Base-by-base conservation (phyloP, 1,140 invertebrate genomes). In the Elymnias hypermnestra region DNA sequence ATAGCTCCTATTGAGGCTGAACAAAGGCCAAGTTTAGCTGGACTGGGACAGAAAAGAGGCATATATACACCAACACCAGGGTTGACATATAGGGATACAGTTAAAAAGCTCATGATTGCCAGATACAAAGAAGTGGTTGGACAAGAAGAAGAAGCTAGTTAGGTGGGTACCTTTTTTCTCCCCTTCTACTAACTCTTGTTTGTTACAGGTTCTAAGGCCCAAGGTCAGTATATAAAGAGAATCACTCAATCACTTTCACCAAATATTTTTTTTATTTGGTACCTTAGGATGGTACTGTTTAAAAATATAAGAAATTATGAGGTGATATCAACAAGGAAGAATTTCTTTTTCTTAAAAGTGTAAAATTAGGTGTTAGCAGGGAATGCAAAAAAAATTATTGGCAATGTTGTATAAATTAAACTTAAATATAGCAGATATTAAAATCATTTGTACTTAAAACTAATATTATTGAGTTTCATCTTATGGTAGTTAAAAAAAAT, bases 31-130 rank as follows among this genome's bases (percentile, higher is more conserved):
- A 89, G 88, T 53, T 91, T 90, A 15, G 93, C 90, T 23, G 95
- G 93, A 19, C 84, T 95, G 18, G 94, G 94, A 3, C 91, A 92
- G 29, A 93, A 93, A 73, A 83, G 90, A 14, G 89, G 91, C 2
- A 90, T 92, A 3, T 92, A 94, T 60, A 92, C 90, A 36, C 92
- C 93, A 2, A 88, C 92, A 41, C 93, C 94, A 1, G 93, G 93
- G 1, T 94, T 96, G 68, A 94, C 93, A 0, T 97, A 97, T 71
- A 93, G 96, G 83, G 95, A 96, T 64, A 94, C 94, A 72, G 94
- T 97, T 0, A 95, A 96, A 72, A 96, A 97, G 85, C 93, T 96
- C 71, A 95, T 96, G 91, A 92, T 93, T 58, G 92, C 92, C 1
- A 86, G 94, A 56, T 95, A 94, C 68, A 92, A 94, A 71, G 93